A percentile compares a stretch with the other conserved stretches of the same genome.
phyloP scores from a whole-genome alignment of 2,888 invertebrate species.

The Hartigia nigra region DNA sequence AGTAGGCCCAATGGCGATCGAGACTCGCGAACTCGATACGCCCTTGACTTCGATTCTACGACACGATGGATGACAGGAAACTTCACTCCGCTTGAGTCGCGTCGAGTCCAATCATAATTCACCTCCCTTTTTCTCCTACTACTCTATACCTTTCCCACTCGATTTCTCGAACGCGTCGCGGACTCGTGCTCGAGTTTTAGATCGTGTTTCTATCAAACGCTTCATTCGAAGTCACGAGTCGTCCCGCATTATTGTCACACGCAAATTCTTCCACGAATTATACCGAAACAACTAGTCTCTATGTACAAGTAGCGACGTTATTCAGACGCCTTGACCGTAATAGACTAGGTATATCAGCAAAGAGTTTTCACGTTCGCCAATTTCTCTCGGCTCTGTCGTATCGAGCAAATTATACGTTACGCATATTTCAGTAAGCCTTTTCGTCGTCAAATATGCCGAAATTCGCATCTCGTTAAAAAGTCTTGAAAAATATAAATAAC shows the following conservation, averaged over 20 bases:
- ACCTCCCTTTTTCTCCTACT: background rate
- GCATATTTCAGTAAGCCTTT: background rate
- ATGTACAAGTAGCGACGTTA: background rate
- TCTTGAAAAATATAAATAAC: background rate
- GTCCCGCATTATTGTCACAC: background rate
- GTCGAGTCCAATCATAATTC: background rate
- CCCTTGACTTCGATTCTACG: constrained; percentile 6
- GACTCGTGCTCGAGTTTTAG: background rate
- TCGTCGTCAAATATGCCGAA: background rate
- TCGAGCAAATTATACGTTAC: background rate
- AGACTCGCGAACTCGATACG: background rate
- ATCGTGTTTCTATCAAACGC: background rate
- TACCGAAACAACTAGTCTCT: background rate
- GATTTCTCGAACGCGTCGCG: background rate
- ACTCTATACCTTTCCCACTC: background rate
- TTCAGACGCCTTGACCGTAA: constrained; percentile 19
- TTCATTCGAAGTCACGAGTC: background rate
- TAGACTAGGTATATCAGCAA: background rate
- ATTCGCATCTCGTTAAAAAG: background rate
- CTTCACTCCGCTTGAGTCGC: background rate
- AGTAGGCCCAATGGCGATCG: constrained; percentile 3
- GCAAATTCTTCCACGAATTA: background rate
- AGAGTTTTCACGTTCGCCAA: background rate
- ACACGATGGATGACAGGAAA: background rate
- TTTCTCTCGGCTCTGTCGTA: background rate